Evolutionary conservation across 2,797 vertebrate genomes (phyloP).

Genomic region (Sebastes miniatus): DNA sequence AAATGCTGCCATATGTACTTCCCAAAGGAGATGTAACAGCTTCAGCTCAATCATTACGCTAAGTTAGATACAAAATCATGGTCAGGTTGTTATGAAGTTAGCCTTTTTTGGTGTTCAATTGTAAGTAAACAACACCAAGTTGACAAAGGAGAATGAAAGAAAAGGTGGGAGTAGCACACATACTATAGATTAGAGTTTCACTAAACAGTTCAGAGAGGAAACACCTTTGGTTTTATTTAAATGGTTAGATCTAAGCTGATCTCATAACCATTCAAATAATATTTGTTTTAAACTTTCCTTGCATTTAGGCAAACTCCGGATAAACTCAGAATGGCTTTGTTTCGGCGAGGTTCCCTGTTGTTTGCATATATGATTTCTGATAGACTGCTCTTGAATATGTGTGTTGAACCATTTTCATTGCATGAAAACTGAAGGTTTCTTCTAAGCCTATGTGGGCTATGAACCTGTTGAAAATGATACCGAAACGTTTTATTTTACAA

Average conservation of each 20-base stretch:
- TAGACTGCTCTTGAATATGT: not conserved
- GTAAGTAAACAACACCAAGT: not conserved
- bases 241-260: not conserved
- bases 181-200: not conserved
- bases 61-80: not conserved
- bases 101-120: not conserved
- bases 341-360: not conserved
- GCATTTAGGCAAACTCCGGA: not conserved
- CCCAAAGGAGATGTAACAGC: not conserved
- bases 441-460: not conserved
- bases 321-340: not conserved
- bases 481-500: too few species aligned
- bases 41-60: not conserved
- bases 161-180: not conserved
- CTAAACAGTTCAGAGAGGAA: not conserved
- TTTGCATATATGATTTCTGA: not conserved
- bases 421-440: not conserved
- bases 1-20: not conserved
- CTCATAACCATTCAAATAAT: not conserved
- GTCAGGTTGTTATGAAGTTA: not conserved
- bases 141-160: not conserved
- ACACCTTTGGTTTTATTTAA: not conserved
- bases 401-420: not conserved
- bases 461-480: not conserved
- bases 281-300: not conserved